Evolutionary conservation across 2,888 invertebrate species (phyloP), one percentile per base, ranked within the genome.

Genomic region (Drosophila meridionalis): DNA sequence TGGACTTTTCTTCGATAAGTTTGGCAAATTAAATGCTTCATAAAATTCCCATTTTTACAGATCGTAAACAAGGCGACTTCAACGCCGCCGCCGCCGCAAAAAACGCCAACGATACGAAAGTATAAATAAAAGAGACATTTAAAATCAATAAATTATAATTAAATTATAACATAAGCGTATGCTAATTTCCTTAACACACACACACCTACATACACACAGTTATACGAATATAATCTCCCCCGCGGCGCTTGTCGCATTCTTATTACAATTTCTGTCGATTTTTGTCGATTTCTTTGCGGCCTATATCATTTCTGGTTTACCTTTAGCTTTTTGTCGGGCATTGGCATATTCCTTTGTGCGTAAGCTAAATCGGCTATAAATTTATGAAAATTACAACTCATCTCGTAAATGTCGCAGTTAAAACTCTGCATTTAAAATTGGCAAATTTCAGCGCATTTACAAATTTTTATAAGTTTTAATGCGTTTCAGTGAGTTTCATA

Each of bases 71-170:
- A 89, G 53, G 67, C 68, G 78, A 90, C 91, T 89, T 91, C 91
- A 91, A 91, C 91, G 89, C 91, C 68, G 89, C 91, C 68, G 89
- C 91, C 68, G 84, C 68, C 62, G 56, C 56, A 74, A 34, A 65
- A 60, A 32, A 50, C 20, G 50, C 30, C 14, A 20, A 61, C 65
- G 66, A 69, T 32, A 57, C 45, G 32, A 74, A 67, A 62, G 34
- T 56, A 69, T 73, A 69, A 69, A 79, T 73, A 81, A 78, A 77
- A 82, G 62, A 72, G 73, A 77, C 79, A 76, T 80, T 78, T 78
- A 75, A 83, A 89, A 82, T 82, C 89, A 85, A 92, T 92, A 91
- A 92, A 91, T 91, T 91, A 91, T 90, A 89, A 89, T 91, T 90
- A 90, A 91, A 91, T 91, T 91, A 91, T 91, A 84, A 90, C 80